Evolutionary conservation across 2,113 vertebrate species (phyloP).

Genomic region (Chrysochloris asiatica): DNA sequence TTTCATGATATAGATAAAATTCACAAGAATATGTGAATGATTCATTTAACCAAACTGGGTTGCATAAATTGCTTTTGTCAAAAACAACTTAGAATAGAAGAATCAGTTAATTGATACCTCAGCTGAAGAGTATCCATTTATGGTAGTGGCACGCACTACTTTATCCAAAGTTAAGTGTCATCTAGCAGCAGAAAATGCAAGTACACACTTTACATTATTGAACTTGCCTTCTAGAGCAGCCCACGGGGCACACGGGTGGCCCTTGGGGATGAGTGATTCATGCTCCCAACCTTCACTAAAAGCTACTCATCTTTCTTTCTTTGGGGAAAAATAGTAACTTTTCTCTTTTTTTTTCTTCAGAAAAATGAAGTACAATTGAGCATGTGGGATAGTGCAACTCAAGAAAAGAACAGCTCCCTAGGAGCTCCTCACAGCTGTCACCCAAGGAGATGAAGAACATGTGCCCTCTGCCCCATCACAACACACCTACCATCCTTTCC

Average conservation of each 20-base stretch:
- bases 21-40: not conserved
- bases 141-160: not conserved
- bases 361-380: not conserved
- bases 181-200: constrained; percentile 2
- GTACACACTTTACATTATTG: not conserved
- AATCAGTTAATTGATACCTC: not conserved
- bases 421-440: not conserved
- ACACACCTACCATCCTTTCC: not conserved
- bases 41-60: constrained; percentile 47
- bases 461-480: not conserved
- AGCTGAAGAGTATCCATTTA: constrained; percentile 36
- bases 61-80: constrained; percentile 44
- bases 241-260: not conserved
- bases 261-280: constrained; percentile 18
- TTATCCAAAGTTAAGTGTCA: not conserved
- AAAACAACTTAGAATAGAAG: not conserved
- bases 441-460: not conserved
- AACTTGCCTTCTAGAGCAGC: not conserved
- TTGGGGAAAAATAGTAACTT: constrained; percentile 21
- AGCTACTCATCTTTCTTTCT: constrained; percentile 43
- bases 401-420: not conserved
- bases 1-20: constrained; percentile 18
- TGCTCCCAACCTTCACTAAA: not conserved
- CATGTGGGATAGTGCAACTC: not conserved
- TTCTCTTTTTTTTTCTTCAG: not conserved